phyloP scores from a whole-genome alignment of 2,888 invertebrate genomes.

The Nudaria mundana region DNA sequence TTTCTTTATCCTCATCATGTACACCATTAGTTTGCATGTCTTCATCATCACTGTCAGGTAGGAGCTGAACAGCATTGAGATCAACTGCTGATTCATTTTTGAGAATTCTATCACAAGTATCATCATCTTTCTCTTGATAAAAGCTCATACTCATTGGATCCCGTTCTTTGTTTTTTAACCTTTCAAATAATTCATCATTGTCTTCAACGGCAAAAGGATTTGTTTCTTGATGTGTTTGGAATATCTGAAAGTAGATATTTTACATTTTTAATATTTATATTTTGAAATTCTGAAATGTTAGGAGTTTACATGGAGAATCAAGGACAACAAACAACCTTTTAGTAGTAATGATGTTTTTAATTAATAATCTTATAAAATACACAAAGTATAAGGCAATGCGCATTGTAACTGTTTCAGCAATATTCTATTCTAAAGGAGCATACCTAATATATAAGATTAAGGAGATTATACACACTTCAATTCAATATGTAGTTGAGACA shows the following conservation, averaged over 20 bases:
- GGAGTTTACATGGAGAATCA: no score
- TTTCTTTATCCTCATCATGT: constrained; percentile 61
- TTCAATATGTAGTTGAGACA: no score
- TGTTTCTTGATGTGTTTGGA: constrained; percentile 69
- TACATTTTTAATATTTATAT: neutral
- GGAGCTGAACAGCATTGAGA: constrained; percentile 80
- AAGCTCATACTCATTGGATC: constrained; percentile 85
- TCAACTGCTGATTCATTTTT: constrained; percentile 71
- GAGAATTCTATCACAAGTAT: constrained; percentile 66
- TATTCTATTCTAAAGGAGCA: no score
- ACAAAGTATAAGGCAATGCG: no score
- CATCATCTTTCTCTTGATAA: constrained; percentile 82
- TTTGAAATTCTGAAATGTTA: no score
- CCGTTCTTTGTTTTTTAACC: constrained; percentile 78
- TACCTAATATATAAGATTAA: no score
- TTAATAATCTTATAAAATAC: no score
- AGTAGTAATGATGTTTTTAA: no score
- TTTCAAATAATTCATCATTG: constrained; percentile 72
- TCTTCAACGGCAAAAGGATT: constrained; percentile 70
- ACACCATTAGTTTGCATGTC: constrained; percentile 57
- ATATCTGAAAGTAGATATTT: constrained; percentile 52
- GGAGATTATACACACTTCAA: no score
- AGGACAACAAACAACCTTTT: no score
- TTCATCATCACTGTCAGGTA: constrained; percentile 80
- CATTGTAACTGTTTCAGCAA: no score